Evolutionary conservation across 2,888 invertebrate genomes (phyloP).

Genomic region (Lasioglossum marginatum): DNA sequence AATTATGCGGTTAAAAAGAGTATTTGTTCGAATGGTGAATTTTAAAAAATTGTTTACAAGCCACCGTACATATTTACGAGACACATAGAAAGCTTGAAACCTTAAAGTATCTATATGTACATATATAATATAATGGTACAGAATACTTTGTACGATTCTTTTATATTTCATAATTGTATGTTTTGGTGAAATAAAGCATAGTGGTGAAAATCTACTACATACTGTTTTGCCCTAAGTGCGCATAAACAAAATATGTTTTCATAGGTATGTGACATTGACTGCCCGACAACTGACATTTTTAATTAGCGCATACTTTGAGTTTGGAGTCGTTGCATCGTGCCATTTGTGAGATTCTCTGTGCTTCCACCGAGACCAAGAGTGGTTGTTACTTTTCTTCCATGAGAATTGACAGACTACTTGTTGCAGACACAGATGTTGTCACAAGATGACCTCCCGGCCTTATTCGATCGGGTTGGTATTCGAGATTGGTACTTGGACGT

Average conservation of each 20-base stretch:
- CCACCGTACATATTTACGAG: conserved; percentile 44
- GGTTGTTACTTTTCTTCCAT: conserved; percentile 68
- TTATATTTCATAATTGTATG: conserved; percentile 44
- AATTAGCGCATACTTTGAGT: conserved; percentile 81
- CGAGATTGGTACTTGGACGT: conserved; percentile 61
- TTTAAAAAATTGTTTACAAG: not conserved
- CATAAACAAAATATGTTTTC: conserved; percentile 76
- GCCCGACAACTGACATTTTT: conserved; percentile 80
- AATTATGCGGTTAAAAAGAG: not conserved
- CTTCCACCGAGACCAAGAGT: conserved; percentile 75
- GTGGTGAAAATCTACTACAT: conserved; percentile 70
- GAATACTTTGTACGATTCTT: conserved; percentile 50
- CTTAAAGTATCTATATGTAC: conserved; percentile 43
- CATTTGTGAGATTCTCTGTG: conserved; percentile 75
- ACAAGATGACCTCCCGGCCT: conserved; percentile 64
- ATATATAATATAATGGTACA: conserved; percentile 55
- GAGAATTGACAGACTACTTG: conserved; percentile 67
- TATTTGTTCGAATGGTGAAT: not conserved
- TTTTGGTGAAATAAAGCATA: conserved; percentile 67
- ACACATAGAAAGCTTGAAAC: conserved; percentile 60
- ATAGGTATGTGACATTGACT: conserved; percentile 76
- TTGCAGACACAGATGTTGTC: conserved; percentile 66
- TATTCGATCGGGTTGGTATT: conserved; percentile 57
- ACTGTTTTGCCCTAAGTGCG: conserved; percentile 73
- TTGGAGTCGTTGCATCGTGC: conserved; percentile 76